Evolutionary conservation across 2,888 invertebrate genomes (phyloP), one percentile per base, ranked within the genome.

Genomic region (Pyralis farinalis): DNA sequence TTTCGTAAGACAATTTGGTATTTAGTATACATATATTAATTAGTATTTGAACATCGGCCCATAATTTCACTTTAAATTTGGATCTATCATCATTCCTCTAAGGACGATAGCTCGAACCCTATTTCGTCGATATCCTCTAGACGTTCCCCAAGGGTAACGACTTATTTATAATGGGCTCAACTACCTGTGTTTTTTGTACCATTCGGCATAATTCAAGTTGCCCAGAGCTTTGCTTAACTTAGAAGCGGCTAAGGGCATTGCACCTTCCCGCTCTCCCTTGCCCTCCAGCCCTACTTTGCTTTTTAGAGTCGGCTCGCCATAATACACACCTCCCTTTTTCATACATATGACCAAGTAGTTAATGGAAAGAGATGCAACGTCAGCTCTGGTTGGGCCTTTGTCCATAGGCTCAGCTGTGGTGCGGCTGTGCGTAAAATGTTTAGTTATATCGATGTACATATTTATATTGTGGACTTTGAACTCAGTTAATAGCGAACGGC

Each of bases 261-360:
- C 81, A 75, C 88, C 83, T 81, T 75, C 68, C 72, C 77, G 78
- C 73, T 82, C 84, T 85, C 86, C 86, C 85, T 84, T 84, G 78
- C 85, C 82, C 84, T 84, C 83, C 73, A 86, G 86, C 87, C 87
- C 87, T 85, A 86, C 81, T 80, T 88, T 82, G 67, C 65, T 64
- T 78, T 81, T 78, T 61, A 58, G 63, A 76, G 77, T 59, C 57
- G 82, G 70, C 80, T 72, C 69, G 67, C 67, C 63, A 60, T 54
- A 78, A 71, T 68, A 65, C 55, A 47, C 52, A 53, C 69, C 68
- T 82, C 80, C 76, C 71, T 75, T 71, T 69, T 79, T 54, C 61
- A 58, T 74, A 53, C 63, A 54, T 55, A 66, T 58, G 53, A 63
- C 52, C 51, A 65, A 62, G 66, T 69, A 56, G 69, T 68, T 55